phyloP scores from a whole-genome alignment of 2,888 invertebrate genomes.

The Gonocerus acuteangulatus region DNA sequence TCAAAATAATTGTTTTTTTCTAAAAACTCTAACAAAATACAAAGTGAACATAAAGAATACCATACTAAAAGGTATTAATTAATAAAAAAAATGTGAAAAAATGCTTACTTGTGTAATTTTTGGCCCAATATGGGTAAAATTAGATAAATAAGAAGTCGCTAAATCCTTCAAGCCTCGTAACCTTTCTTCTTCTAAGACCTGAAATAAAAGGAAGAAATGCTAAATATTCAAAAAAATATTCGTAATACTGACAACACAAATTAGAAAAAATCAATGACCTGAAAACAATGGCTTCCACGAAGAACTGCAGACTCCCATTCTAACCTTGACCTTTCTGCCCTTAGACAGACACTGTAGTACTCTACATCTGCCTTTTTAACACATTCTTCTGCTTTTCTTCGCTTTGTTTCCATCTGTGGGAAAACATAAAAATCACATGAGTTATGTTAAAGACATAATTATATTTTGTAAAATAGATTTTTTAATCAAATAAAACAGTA shows the following conservation, averaged over 20 bases:
- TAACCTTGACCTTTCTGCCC: conserved; percentile 81
- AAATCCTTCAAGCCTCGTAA: conserved; percentile 68
- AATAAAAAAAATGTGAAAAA: not conserved
- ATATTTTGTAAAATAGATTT: no score
- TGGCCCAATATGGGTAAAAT: conserved; percentile 65
- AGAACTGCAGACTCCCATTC: conserved; percentile 88
- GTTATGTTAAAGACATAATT: no score
- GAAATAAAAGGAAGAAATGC: not conserved
- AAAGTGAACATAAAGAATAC: no score
- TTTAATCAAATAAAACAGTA: no score
- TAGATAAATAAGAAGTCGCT: conserved; percentile 51
- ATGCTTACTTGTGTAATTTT: conserved; percentile 57
- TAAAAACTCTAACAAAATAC: no score
- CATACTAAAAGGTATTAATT: not conserved
- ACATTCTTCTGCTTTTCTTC: conserved; percentile 81
- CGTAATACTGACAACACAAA: not conserved
- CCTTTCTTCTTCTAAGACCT: conserved; percentile 77
- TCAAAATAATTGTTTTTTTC: no score
- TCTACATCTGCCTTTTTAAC: conserved; percentile 88
- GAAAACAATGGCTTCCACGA: conserved; percentile 78
- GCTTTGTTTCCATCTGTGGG: conserved; percentile 74
- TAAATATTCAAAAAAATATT: not conserved
- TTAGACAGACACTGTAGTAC: conserved; percentile 83
- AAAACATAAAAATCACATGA: no score
- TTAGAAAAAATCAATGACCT: conserved; percentile 43